These are phyloP conservation scores for Pachymerium ferrugineum DNA, from an alignment of 2,888 invertebrate species.

Conservation along the genomic window DNA sequence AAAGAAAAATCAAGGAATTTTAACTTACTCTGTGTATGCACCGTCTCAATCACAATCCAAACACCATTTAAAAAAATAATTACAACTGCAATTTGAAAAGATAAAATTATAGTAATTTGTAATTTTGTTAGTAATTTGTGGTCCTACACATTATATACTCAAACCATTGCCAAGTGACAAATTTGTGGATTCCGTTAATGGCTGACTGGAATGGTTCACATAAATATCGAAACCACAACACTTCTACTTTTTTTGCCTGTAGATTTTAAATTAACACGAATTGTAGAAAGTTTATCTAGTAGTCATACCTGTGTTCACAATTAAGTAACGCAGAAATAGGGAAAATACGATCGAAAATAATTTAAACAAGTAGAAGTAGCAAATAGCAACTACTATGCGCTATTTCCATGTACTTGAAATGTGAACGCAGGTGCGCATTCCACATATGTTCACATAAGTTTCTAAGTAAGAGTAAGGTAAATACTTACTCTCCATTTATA, in stretches of 20 bases:
- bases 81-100: conserved; percentile 54
- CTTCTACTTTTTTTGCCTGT: conserved; percentile 38
- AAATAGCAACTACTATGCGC: no score
- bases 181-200: conserved; percentile 45
- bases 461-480: background rate
- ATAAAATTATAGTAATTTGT: background rate
- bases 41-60: conserved; percentile 65
- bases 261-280: conserved; percentile 52
- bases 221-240: background rate
- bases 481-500: conserved; percentile 61
- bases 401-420: no score
- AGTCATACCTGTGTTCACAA: no score
- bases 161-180: conserved; percentile 63
- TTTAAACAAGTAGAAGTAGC: no score
- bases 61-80: conserved; percentile 68
- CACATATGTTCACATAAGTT: no score
- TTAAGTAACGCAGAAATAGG: no score
- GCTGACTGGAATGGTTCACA: conserved; percentile 30
- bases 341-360: no score
- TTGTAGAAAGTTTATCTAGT: no score
- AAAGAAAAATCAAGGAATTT: background rate
- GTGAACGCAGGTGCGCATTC: no score
- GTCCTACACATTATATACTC: conserved; percentile 41
- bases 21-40: conserved; percentile 41
- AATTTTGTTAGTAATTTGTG: background rate